Evolutionary conservation across 2,797 vertebrate species (phyloP), one percentile per base, ranked within the genome.

Genomic region (Crocidura indochinensis): DNA sequence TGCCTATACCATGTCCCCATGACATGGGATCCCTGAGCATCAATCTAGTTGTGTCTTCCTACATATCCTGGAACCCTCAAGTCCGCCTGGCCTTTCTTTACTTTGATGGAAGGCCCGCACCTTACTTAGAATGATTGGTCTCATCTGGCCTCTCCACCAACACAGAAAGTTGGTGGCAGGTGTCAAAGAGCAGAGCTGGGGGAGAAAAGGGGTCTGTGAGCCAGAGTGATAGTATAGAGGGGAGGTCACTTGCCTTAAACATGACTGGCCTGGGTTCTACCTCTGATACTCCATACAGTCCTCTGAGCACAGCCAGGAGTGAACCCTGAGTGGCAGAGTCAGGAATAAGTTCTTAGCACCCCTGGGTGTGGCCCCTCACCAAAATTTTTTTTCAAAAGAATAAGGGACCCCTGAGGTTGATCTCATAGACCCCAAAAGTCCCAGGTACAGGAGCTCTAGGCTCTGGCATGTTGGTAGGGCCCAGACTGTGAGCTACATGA

Each of bases 121-220:
- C 83, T 91, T 62, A 51, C 20, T 51, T 69, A 82, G 87, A 91
- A 31, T 84, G 79, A 27, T 0, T 0, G n/a, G 46, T 74, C 46
- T 91, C 77, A 87, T 6, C 19, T 38, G 44, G 71, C 67, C 65
- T 65, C 15, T 44, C 82, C 15, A 11, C 49, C 62, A 12, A 38
- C 65, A 77, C 7, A 77, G 83, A 19, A 91, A 79, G 67, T 60
- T 53, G 56, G 80, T n/a, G 19, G 82, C 79, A 91, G 71, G 79
- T 78, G 8, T 64, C 12, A 20, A 46, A 84, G 17, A 31, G 31
- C 38, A 69, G 47, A 94, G 79, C 74, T 72, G 29, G 64, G 65
- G 19, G 47, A 60, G 56, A 60, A 20, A 2, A 15, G 64, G 62
- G 64, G 64, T 8, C 8, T 10, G n/a, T 60, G 47, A 84, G 67